phyloP scores from a whole-genome alignment of 2,888 invertebrate species.

The Drosophila ezoana region DNA sequence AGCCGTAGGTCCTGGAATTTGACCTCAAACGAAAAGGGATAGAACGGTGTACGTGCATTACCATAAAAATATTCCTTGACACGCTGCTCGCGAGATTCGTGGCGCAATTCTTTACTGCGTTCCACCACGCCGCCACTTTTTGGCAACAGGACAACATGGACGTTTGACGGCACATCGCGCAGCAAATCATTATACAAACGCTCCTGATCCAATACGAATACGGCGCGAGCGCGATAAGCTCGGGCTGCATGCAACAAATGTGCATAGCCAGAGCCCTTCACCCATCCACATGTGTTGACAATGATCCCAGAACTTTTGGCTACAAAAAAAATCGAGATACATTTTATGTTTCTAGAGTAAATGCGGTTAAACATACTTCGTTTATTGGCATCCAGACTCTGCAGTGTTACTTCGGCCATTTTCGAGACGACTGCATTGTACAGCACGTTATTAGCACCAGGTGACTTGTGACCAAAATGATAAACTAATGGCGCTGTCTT shows the following conservation, averaged over 20 bases:
- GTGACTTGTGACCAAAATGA: slow-evolving; percentile 95
- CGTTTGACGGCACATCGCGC: slow-evolving; percentile 96
- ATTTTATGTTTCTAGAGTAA: not conserved
- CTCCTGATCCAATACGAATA: slow-evolving; percentile 98
- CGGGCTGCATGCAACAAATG: slow-evolving; percentile 94
- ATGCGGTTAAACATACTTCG: slow-evolving; percentile 87
- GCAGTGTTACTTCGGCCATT: slow-evolving; percentile 93
- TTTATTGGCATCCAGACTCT: slow-evolving; percentile 93
- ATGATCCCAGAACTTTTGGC: slow-evolving; percentile 95
- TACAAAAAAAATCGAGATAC: slow-evolving; percentile 71
- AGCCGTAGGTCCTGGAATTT: slow-evolving; percentile 95
- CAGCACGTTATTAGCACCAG: slow-evolving; percentile 91
- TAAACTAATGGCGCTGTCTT: slow-evolving; percentile 96
- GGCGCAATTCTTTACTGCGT: slow-evolving; percentile 89
- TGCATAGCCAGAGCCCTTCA: slow-evolving; percentile 95
- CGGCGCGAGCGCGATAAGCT: slow-evolving; percentile 97
- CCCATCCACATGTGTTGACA: slow-evolving; percentile 99
- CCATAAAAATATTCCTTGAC: slow-evolving; percentile 99
- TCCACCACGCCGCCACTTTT: slow-evolving; percentile 99
- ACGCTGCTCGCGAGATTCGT: slow-evolving; percentile 91
- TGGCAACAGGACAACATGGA: slow-evolving; percentile 95
- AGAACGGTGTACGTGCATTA: slow-evolving; percentile 89
- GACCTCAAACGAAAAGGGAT: slow-evolving; percentile 97
- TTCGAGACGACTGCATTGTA: slow-evolving; percentile 93
- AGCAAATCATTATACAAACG: slow-evolving; percentile 96